These are phyloP conservation scores for Arizona elegans DNA, from an alignment of 2,113 vertebrate species.

Conservation along the genomic window DNA sequence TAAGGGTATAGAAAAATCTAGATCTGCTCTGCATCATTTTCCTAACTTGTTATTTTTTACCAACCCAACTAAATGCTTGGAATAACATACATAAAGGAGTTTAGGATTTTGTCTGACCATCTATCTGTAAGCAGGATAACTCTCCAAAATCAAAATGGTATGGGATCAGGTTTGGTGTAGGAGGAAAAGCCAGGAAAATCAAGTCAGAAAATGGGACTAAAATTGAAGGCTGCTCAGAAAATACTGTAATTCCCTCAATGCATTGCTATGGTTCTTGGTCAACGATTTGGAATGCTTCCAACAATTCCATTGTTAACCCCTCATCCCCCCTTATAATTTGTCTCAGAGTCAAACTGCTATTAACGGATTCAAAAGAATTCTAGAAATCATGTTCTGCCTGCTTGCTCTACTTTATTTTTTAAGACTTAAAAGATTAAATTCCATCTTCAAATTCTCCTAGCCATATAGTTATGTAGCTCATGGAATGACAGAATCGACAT, in stretches of 20 bases:
- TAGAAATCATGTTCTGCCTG: not conserved
- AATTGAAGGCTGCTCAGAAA: not conserved
- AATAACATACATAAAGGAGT: not conserved
- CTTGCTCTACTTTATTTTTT: not conserved
- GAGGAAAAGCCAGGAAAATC: not conserved
- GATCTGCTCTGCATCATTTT: not conserved
- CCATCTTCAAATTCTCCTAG: constrained; percentile 11
- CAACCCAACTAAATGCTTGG: not conserved
- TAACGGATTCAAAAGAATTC: not conserved
- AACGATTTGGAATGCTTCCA: not conserved
- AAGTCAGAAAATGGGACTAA: not conserved
- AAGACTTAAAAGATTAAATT: not conserved
- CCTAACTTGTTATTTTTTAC: not conserved
- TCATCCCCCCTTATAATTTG: not conserved
- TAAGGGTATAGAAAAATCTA: not conserved
- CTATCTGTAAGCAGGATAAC: not conserved
- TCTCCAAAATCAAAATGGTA: not conserved
- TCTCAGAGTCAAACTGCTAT: not conserved
- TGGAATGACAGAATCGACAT: constrained; percentile 35
- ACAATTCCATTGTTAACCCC: not conserved
- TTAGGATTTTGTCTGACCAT: not conserved
- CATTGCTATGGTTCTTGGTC: not conserved
- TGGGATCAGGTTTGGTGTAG: not conserved
- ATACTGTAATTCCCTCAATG: not conserved
- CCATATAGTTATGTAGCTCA: not conserved